These are phyloP conservation scores for Agrochola macilenta DNA, from an alignment of 2,888 invertebrate genomes.

Conservation along the genomic window DNA sequence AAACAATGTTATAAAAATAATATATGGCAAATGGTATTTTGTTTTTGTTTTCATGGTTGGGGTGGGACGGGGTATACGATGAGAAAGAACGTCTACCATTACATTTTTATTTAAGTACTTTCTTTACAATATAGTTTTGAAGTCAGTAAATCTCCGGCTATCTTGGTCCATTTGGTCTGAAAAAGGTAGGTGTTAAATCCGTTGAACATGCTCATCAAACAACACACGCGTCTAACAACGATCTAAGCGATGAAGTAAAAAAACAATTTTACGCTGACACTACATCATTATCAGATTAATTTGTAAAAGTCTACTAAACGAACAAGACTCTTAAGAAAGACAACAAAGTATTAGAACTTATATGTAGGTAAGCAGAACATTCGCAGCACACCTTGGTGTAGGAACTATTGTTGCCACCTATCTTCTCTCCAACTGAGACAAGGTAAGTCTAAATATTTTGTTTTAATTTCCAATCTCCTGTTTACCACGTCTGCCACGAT, in stretches of 20 bases:
- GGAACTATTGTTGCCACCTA: background rate
- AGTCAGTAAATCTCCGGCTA: background rate
- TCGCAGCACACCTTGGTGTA: background rate
- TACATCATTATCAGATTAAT: background rate
- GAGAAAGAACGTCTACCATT: background rate
- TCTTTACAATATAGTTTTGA: background rate
- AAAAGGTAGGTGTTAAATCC: background rate
- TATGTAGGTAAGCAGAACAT: background rate
- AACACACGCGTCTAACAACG: background rate
- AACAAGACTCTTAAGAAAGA: no score
- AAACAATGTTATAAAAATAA: slow-evolving; percentile 66
- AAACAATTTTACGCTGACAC: background rate
- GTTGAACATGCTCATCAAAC: background rate
- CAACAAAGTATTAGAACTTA: background rate
- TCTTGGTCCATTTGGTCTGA: background rate
- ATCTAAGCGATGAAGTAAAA: background rate
- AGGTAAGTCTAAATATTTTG: slow-evolving; percentile 14
- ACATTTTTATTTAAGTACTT: background rate
- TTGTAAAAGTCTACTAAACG: background rate
- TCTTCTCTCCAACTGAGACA: background rate
- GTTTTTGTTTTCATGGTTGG: slow-evolving; percentile 52
- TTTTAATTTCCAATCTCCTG: background rate
- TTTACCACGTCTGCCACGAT: background rate
- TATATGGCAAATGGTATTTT: slow-evolving; percentile 59
- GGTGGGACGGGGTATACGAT: background rate